Conservation (phyloP, 2,113 vertebrate species). For the Sminthopsis crassicaudata region DNA sequence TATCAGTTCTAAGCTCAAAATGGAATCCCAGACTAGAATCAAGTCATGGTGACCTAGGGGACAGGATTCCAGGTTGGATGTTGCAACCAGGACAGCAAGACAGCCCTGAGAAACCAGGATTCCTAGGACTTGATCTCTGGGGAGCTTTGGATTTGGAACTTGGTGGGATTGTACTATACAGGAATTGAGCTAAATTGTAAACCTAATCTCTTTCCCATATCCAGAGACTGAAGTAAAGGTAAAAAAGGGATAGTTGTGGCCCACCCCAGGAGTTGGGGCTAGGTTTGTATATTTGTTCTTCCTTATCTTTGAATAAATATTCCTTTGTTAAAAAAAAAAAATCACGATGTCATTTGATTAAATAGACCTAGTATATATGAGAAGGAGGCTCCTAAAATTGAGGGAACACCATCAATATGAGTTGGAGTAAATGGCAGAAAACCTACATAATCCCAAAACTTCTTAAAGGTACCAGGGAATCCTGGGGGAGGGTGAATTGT, state of each 20-base stretch:
- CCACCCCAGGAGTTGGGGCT: neutral
- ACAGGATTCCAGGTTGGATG: neutral
- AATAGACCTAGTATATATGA: neutral
- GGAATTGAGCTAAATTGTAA: neutral
- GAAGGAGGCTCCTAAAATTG: neutral
- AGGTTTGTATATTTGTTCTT: neutral
- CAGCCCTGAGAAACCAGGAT: no score
- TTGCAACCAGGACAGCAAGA: neutral
- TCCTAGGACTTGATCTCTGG: neutral
- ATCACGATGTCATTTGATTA: neutral
- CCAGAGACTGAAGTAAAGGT: neutral
- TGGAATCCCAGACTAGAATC: neutral
- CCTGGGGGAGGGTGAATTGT: neutral
- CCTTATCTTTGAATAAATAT: neutral
- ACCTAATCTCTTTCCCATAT: neutral
- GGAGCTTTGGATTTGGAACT: neutral
- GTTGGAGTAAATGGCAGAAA: neutral
- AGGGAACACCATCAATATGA: neutral
- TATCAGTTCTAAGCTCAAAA: neutral
- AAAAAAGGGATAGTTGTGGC: neutral
- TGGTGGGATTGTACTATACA: neutral
- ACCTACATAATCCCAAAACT: neutral
- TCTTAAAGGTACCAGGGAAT: neutral
- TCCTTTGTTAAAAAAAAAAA: neutral
- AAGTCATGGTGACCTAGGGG: neutral